Evolutionary conservation across 2,797 vertebrate genomes (phyloP).

Genomic region (Loriculus beryllinus): DNA sequence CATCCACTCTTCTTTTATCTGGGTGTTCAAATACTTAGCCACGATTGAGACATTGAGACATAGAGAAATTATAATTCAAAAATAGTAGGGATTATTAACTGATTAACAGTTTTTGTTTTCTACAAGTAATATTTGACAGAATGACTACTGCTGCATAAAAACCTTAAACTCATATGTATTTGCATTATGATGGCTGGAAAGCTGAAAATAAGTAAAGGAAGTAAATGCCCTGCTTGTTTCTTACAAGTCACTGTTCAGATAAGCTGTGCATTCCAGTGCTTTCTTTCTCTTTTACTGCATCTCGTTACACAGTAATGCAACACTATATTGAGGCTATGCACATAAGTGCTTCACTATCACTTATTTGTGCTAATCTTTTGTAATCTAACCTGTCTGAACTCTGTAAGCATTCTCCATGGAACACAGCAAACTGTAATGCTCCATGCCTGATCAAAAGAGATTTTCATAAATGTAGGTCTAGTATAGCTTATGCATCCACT

Average conservation of each 20-base stretch:
- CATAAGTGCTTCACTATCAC: not conserved
- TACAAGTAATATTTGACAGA: not conserved
- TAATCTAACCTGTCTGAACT: not conserved
- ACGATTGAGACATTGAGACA: not conserved
- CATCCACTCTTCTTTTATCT: not conserved
- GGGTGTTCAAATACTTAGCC: not conserved
- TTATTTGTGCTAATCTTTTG: not conserved
- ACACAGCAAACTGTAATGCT: not conserved
- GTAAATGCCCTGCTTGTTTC: not conserved
- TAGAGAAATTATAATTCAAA: not conserved
- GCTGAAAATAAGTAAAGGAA: not conserved
- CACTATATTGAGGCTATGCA: not conserved
- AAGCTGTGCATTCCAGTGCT: not conserved
- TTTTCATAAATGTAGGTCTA: not conserved
- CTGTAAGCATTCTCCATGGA: not conserved
- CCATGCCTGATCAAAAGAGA: not conserved
- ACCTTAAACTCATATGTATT: not conserved
- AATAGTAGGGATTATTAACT: not conserved
- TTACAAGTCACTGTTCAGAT: not conserved
- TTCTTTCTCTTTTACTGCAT: not conserved
- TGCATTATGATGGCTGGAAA: not conserved
- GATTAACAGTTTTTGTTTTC: not conserved
- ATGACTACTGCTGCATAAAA: not conserved
- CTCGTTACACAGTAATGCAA: not conserved
- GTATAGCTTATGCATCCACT: not conserved